These are phyloP conservation scores for Astatoreochromis straeleni DNA, from an alignment of 2,113 vertebrate species.

Conservation along the genomic window DNA sequence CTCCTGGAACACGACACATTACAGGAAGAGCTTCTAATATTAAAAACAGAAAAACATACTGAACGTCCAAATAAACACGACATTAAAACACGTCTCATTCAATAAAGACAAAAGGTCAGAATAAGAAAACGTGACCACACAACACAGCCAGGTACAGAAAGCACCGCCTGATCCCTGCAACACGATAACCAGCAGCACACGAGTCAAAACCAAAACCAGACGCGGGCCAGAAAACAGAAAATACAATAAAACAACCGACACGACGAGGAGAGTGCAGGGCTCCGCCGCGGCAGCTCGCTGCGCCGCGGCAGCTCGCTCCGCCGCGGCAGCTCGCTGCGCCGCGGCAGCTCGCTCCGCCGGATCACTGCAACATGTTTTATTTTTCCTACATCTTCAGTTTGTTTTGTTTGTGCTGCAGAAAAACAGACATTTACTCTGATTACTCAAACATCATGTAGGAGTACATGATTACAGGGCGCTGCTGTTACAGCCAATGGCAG, in stretches of 20 bases:
- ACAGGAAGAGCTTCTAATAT: background rate
- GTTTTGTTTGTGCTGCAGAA: background rate
- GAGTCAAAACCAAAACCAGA: background rate
- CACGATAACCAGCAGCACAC: background rate
- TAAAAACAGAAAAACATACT: background rate
- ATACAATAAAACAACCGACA: background rate
- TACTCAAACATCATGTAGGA: background rate
- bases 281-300: too few species aligned
- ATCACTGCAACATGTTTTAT: background rate
- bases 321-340: too few species aligned
- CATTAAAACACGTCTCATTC: background rate
- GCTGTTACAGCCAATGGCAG: background rate
- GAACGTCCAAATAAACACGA: background rate
- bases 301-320: background rate
- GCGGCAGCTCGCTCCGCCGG: background rate
- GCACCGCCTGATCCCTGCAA: background rate
- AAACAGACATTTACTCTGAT: background rate
- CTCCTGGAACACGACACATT: background rate
- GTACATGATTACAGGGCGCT: background rate
- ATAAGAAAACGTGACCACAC: background rate
- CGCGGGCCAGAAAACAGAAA: background rate
- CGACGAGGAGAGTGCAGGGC: background rate
- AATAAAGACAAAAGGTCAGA: background rate
- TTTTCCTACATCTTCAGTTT: background rate
- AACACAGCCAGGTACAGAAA: rapidly evolving